Evolutionary conservation across 1,140 invertebrate genomes (phyloP), one percentile per base, ranked within the genome.

Genomic region (Drosophila guanche): DNA sequence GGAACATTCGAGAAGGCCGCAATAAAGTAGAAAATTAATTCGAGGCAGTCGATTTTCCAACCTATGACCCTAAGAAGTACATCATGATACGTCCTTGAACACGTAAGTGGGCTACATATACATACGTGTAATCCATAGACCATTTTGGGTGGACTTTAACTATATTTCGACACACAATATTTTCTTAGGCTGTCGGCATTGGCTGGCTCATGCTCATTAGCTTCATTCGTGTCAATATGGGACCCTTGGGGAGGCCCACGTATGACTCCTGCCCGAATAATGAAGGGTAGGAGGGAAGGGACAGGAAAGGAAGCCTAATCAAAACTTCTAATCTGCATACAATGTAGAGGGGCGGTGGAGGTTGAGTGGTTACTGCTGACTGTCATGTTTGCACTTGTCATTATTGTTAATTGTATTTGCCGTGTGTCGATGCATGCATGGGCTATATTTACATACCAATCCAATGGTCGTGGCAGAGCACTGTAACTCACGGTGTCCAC

Each of bases 331-430:
- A 86, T 86, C 81, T 88, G 59, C 46, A 70, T 51, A 20, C 14
- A 47, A 5, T 6, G 25, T 33, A 23, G 3, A 10, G 27, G 6
- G 7, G 42, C 41, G 22, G 23, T 37, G 23, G 45, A 16, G 20
- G 46, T 37, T 7, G 6, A n/a, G 53, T 27, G 20, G 10, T 45
- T 27, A 37, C 22, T 25, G 54, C 23, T 60, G 41, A 55, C 50
- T 80, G 73, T 65, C 83, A 88, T 86, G 84, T 86, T 86, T 86
- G 79, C 83, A 86, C 70, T 86, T 88, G 83, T 86, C 83, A 86
- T 86, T 86, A 86, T 83, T 86, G 62, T 83, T 86, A 86, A 86
- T 86, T 86, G 83, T 86, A 68, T 86, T 88, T 86, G 83, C 53
- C 41, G 69, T 77, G 61, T 65, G 63, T 50, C 70, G 67, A 50